Evolutionary conservation across 2,113 vertebrate genomes (phyloP).

Genomic region (Condylura cristata): DNA sequence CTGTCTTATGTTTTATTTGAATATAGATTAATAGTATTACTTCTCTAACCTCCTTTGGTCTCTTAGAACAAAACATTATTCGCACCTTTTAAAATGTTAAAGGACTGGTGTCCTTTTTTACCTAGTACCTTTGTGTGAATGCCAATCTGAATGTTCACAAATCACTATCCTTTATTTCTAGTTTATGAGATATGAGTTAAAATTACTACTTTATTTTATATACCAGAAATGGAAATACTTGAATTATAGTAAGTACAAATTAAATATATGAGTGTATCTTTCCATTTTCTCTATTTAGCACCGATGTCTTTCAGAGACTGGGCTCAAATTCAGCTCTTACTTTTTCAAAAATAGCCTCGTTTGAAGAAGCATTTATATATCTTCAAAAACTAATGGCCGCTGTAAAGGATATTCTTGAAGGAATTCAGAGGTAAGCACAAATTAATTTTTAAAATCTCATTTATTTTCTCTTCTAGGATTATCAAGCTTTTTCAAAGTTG

Average conservation of each 20-base stretch:
- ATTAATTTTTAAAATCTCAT: constrained; percentile 47
- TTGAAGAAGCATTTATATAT: constrained; percentile 89
- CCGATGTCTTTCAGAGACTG: constrained; percentile 85
- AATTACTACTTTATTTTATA: constrained; percentile 6
- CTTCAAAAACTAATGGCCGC: constrained; percentile 90
- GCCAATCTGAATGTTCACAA: background rate
- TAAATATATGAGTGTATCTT: constrained; percentile 5
- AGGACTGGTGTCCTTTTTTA: background rate
- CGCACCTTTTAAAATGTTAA: background rate
- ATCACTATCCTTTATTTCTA: background rate
- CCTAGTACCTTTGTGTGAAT: background rate
- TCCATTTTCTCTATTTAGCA: constrained; percentile 73
- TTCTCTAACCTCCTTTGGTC: background rate
- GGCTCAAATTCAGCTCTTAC: constrained; percentile 65
- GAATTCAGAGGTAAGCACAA: constrained; percentile 89
- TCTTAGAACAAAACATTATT: constrained; percentile 27
- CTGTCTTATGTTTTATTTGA: background rate
- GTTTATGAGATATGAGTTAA: background rate
- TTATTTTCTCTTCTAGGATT: background rate
- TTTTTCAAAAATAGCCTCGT: constrained; percentile 80
- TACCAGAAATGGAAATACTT: background rate
- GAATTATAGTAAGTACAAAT: background rate
- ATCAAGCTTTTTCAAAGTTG: background rate
- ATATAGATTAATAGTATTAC: background rate
- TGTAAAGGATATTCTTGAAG: constrained; percentile 90